Evolutionary conservation across 2,797 vertebrate species (phyloP).

Genomic region (Neomorphus geoffroyi): DNA sequence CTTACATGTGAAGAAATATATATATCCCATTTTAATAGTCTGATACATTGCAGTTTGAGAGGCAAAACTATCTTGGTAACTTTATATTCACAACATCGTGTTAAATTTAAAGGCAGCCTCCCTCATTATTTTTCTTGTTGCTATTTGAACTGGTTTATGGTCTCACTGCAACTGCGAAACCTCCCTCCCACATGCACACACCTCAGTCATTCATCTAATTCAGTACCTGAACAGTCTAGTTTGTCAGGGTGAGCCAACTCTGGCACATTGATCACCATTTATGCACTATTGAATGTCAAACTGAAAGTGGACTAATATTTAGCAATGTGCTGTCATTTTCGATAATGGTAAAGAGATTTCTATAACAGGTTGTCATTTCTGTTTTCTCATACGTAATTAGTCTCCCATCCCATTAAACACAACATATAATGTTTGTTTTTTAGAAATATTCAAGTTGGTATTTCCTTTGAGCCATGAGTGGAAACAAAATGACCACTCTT

Average conservation of each 20-base stretch:
- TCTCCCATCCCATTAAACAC: background rate
- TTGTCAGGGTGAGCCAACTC: background rate
- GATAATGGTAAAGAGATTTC: background rate
- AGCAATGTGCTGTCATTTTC: background rate
- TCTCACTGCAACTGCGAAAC: background rate
- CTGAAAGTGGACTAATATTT: constrained; percentile 14
- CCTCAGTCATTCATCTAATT: background rate
- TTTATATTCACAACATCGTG: background rate
- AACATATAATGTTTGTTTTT: background rate
- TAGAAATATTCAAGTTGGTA: background rate
- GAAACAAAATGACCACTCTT: background rate
- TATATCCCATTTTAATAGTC: background rate
- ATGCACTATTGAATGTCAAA: background rate
- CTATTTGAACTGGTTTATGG: background rate
- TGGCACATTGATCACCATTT: background rate
- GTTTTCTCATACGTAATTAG: constrained; percentile 30
- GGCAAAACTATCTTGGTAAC: background rate
- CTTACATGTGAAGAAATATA: background rate
- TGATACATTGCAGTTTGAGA: background rate
- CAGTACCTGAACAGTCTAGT: background rate
- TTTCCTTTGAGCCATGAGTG: background rate
- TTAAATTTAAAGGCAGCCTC: background rate
- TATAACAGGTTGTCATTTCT: constrained; percentile 7
- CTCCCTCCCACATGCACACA: background rate
- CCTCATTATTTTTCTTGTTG: background rate